Evolutionary conservation across 2,888 invertebrate genomes (phyloP), one percentile per base, ranked within the genome.

Genomic region (Drosophila picticornis): DNA sequence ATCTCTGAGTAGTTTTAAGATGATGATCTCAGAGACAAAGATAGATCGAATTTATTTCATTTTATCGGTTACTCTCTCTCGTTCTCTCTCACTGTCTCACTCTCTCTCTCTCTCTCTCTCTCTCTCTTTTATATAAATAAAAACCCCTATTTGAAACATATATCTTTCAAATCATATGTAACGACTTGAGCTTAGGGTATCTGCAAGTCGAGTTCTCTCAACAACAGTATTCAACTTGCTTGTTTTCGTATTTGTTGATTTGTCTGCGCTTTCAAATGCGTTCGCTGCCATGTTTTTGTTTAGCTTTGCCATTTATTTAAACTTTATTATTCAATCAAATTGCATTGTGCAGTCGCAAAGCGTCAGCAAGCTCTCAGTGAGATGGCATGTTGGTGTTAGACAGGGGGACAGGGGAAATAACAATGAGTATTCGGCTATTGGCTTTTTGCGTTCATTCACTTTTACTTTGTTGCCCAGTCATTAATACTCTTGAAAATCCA

Each of bases 261-360:
- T 71, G 64, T 52, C 22, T 63, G 46, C 58, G 58, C 36, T 55
- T 65, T 61, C 43, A 34, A 67, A 60, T 64, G 59, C 61, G 67
- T 76, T 62, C 46, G 57, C n/a, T 36, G 4, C 16, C 31, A 29
- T 64, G 57, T 65, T 71, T 68, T 72, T 83, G 72, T 83, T 83
- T 86, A 69, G 70, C 58, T 86, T 86, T 81, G 75, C 55, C 74
- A 85, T 85, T 85, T 80, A 67, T 78, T 86, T 72, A 50, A 64
- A 74, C 63, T 83, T 85, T 78, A 84, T 84, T 88, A 84, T 86
- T 86, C 78, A 86, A 86, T 84, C 81, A 79, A 81, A 84, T 84
- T 84, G 87, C 89, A 88, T 86, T 86, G 89, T 80, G 72, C 63
- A 77, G n/a, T 61, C 38, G 29, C 31, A n/a, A 13, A 36, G 43